Conservation (phyloP, 2,113 vertebrate species). For the Gymnogyps californianus region DNA sequence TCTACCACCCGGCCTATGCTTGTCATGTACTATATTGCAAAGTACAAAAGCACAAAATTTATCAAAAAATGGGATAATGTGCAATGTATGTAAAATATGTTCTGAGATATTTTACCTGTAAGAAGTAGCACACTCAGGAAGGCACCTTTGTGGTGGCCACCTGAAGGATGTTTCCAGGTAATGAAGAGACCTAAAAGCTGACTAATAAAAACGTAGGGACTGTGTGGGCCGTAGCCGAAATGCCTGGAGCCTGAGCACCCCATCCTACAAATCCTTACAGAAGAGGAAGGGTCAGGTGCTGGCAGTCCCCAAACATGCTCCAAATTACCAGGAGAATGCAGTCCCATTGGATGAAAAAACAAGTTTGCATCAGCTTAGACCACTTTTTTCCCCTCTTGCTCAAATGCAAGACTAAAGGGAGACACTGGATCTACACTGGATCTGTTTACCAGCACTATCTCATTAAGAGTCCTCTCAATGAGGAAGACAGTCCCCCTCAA, state of each 20-base stretch:
- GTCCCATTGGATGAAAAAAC: background rate
- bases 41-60: background rate
- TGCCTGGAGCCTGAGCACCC: background rate
- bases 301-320: rapidly evolving
- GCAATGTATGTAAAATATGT: background rate
- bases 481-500: background rate
- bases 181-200: background rate
- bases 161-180: background rate
- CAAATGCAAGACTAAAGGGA: background rate
- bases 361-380: background rate
- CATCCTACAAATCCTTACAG: background rate
- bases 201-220: background rate
- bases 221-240: background rate
- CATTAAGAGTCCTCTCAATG: background rate
- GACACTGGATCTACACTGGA: background rate
- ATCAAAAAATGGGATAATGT: background rate
- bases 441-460: background rate
- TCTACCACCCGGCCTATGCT: background rate
- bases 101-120: background rate
- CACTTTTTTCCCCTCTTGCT: background rate
- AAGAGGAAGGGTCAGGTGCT: background rate
- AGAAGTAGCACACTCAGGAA: background rate
- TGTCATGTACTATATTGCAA: background rate
- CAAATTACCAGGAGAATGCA: background rate
- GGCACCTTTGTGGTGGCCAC: background rate